Base-by-base conservation (phyloP, 2,113 vertebrate genomes). In the Scopus umbretta region DNA sequence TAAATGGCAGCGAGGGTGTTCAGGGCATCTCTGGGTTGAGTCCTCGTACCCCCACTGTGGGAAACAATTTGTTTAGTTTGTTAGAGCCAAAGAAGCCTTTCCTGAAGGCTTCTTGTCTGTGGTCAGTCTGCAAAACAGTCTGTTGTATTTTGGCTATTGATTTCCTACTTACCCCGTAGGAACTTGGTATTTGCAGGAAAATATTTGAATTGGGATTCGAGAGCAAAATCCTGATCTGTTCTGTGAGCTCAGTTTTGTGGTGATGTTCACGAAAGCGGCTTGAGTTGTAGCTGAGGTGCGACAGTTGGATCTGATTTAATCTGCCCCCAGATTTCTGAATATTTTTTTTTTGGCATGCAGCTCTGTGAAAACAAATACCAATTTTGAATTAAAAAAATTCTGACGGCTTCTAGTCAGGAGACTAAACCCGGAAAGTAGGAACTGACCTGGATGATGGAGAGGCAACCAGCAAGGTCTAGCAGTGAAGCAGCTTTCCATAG, bases 251-350 rank as follows among this genome's bases (percentile, higher is more conserved):
- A 9, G 15, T 13, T 15, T 20, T 58, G 38, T 30, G 20, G 32
- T 40, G n/a, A 3, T 10, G 29, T 7, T 34, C n/a, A 26, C 0
- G 1, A 43, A 40, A 27, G 50, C 2, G 1, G 36, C 40, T 45
- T 7, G 29, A 56, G 42, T 27, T 70, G 81, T 10, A 4, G 15
- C 9, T 50, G 70, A 32, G 38, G 7, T 32, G n/a, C 45, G 13
- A 13, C 9, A 4, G 13, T 47, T 53, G 65, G 38, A 36, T 81
- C 63, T 59, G 40, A 42, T 71, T 53, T 36, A n/a, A 70, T n/a
- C 45, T 58, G 30, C 34, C 30, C 9, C 23, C 7, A 32, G 9
- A 52, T 34, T 75, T 65, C 36, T 10, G 17, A 45, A 42, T 22
- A 3, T 8, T 11, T 27, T 3, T 27, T 27, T 3, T 27, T 45